Conservation (phyloP, 2,888 invertebrate species). For the Mystacides longicornis region DNA sequence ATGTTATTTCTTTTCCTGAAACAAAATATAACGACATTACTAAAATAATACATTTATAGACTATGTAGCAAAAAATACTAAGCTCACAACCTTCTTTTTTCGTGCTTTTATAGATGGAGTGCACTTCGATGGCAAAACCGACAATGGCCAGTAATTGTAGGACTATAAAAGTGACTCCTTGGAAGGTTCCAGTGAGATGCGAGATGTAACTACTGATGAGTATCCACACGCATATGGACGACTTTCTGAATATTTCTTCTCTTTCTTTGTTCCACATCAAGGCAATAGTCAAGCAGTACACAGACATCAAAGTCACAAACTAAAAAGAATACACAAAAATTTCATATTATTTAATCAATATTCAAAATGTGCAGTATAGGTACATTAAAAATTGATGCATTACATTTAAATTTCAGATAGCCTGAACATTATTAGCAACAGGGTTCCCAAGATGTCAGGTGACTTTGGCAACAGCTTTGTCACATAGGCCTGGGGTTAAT, state of each 20-base stretch:
- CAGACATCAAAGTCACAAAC: slow-evolving; percentile 58
- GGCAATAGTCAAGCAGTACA: slow-evolving; percentile 64
- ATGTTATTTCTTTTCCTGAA: slow-evolving; percentile 31
- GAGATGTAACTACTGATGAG: slow-evolving; percentile 67
- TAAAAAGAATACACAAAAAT: no score
- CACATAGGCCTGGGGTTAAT: no score
- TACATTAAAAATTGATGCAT: no score
- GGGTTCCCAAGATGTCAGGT: no score
- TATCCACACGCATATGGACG: slow-evolving; percentile 69
- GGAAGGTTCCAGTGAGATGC: slow-evolving; percentile 65
- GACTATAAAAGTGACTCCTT: slow-evolving; percentile 65
- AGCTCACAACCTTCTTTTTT: not conserved
- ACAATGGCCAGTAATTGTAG: slow-evolving; percentile 58
- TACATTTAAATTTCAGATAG: no score
- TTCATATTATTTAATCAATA: no score
- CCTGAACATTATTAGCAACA: no score
- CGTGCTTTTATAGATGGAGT: slow-evolving; percentile 32
- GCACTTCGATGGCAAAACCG: slow-evolving; percentile 58
- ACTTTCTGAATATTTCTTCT: slow-evolving; percentile 56
- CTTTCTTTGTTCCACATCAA: slow-evolving; percentile 70
- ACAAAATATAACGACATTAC: not conserved
- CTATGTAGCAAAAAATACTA: not conserved
- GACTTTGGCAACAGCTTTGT: no score
- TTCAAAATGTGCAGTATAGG: no score
- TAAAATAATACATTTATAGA: not conserved